Conservation (phyloP, 2,888 invertebrate species). For the Lissonota sp. region DNA sequence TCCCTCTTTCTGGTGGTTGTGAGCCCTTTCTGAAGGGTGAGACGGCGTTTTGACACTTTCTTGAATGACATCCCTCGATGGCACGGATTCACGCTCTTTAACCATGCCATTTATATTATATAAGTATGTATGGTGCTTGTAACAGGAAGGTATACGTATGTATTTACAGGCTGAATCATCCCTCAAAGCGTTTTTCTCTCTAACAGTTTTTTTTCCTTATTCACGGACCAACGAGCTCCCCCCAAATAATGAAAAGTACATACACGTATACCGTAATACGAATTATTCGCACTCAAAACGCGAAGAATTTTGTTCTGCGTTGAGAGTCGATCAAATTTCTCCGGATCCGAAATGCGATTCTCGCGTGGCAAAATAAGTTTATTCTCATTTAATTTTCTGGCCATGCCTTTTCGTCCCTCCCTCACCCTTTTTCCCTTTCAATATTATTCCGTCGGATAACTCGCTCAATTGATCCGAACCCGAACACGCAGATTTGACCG, state of each 20-base stretch:
- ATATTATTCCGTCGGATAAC: slow-evolving; percentile 11
- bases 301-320: slow-evolving; percentile 19
- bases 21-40: slow-evolving; percentile 54
- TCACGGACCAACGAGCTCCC: slow-evolving; percentile 53
- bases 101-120: slow-evolving; percentile 43
- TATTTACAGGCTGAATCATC: slow-evolving; percentile 72
- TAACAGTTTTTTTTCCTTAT: slow-evolving; percentile 21
- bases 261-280: slow-evolving; percentile 62
- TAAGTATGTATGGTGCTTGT: slow-evolving; percentile 41
- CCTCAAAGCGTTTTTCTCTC: slow-evolving; percentile 69
- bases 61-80: slow-evolving; percentile 62
- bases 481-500: slow-evolving; percentile 26
- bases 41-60: slow-evolving; percentile 66
- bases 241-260: slow-evolving; percentile 19
- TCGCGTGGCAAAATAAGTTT: slow-evolving; percentile 41
- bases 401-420: neutral
- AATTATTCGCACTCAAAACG: slow-evolving; percentile 57
- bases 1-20: slow-evolving; percentile 39
- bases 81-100: slow-evolving; percentile 50
- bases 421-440: neutral
- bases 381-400: slow-evolving; percentile 40
- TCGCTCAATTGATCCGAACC: neutral
- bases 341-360: slow-evolving; percentile 33
- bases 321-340: slow-evolving; percentile 46
- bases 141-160: slow-evolving; percentile 34